Conservation (phyloP, 2,113 vertebrate genomes). For the Leptosomus discolor region DNA sequence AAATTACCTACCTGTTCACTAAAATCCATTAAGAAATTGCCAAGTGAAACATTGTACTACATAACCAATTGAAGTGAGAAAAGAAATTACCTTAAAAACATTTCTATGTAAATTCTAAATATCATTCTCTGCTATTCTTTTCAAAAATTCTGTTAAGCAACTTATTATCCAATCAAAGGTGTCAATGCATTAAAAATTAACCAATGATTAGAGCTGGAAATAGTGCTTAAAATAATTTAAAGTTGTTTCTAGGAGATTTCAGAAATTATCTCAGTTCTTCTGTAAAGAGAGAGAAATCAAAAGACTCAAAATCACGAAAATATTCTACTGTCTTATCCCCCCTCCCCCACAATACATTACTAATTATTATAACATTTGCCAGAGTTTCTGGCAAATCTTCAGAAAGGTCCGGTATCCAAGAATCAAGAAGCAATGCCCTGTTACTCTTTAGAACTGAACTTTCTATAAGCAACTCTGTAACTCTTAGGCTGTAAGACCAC, state of each 20-base stretch:
- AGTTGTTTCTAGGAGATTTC: neutral
- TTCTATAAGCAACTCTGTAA: neutral
- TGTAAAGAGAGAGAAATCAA: neutral
- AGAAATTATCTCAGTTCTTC: neutral
- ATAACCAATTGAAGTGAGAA: neutral
- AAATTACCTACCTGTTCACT: neutral
- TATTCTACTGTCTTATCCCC: neutral
- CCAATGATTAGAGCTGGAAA: neutral
- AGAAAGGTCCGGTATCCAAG: neutral
- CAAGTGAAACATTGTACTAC: neutral
- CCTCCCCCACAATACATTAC: neutral
- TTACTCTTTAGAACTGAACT: neutral
- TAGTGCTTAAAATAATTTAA: neutral
- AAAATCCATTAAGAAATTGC: neutral
- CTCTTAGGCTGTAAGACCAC: neutral
- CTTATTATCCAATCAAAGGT: neutral
- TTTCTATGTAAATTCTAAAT: neutral
- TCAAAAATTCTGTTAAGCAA: neutral
- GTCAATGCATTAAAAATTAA: neutral
- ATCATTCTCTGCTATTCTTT: neutral
- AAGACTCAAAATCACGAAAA: neutral
- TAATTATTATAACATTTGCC: neutral
- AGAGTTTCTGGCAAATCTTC: neutral
- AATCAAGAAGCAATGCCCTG: neutral
- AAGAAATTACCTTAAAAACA: neutral